These are phyloP conservation scores for Amazonetta brasiliensis DNA, from an alignment of 2,797 vertebrate species.

Conservation along the genomic window DNA sequence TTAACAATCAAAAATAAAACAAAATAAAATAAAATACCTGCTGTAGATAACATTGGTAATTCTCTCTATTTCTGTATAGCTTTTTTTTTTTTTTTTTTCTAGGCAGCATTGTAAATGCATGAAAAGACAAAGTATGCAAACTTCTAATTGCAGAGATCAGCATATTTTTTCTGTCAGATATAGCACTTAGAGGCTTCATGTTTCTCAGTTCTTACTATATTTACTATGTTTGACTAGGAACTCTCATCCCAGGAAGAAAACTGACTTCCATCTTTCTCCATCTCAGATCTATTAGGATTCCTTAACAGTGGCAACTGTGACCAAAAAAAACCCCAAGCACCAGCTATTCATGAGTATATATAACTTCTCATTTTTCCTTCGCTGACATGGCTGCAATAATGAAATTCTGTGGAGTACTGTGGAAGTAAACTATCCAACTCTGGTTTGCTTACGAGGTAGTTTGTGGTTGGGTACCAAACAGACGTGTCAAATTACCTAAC, in stretches of 20 bases:
- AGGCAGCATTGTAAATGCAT: neutral
- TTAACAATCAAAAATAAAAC: neutral
- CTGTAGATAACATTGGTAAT: neutral
- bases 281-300: neutral
- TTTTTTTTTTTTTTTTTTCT: neutral
- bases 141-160: neutral
- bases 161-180: neutral
- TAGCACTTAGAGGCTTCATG: neutral
- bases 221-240: slow-evolving; percentile 12
- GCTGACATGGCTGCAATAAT: slow-evolving; percentile 56
- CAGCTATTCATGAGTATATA: slow-evolving; percentile 22
- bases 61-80: neutral
- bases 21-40: too few relatives aligned
- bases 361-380: slow-evolving; percentile 61
- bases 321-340: neutral
- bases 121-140: neutral
- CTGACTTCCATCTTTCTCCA: neutral
- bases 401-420: slow-evolving; percentile 22
- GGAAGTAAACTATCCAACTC: slow-evolving; percentile 57
- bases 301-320: slow-evolving; percentile 40
- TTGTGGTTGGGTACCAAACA: slow-evolving; percentile 79
- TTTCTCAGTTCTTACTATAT: neutral
- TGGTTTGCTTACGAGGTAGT: slow-evolving; percentile 77
- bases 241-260: slow-evolving; percentile 4
- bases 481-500: slow-evolving; percentile 79